Evolutionary conservation across 1,140 invertebrate species (phyloP), one percentile per base, ranked within the genome.

Genomic region (Drosophila simulans): DNA sequence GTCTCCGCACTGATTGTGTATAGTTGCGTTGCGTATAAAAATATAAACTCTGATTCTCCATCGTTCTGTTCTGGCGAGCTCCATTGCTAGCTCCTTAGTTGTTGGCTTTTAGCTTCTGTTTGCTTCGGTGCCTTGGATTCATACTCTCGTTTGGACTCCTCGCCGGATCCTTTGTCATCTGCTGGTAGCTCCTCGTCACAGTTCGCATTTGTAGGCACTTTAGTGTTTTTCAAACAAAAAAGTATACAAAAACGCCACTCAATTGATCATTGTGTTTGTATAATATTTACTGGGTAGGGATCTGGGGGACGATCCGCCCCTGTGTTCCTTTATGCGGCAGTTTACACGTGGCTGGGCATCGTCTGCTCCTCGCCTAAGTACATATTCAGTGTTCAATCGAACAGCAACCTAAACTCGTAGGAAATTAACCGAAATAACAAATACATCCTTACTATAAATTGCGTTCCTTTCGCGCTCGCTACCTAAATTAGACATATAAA

Each of bases 161-260:
- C n/a, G 1, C 4, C 8, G 48, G 27, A 52, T 52, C 49, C 39
- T 48, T 45, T 59, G 55, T 64, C 39, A 42, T 51, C 52, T 39
- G 46, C 34, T 20, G 51, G n/a, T 43, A 34, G 3, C 25, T 59
- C 58, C 25, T 34, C 48, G 39, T 63, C 70, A 74, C 72, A 74
- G 70, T 75, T 75, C 72, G 70, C 52, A 59, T 69, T 84, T 86
- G 39, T 69, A 85, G 82, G 82, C 82, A 85, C 82, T 86, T 86
- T 53, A 68, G 75, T 86, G 82, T 88, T 88, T 85, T 69, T 78
- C 57, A 83, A 84, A 86, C 83, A 64, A 71, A 88, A 86, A 86
- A 88, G 82, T 58, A 39, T 53, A 74, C 72, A 73, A 66, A 56
- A 58, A 53, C 15, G 39, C 15, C 48, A 13, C 4, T 48, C 34